Base-by-base conservation (phyloP, 2,888 invertebrate genomes). In the Apamea epomidion region DNA sequence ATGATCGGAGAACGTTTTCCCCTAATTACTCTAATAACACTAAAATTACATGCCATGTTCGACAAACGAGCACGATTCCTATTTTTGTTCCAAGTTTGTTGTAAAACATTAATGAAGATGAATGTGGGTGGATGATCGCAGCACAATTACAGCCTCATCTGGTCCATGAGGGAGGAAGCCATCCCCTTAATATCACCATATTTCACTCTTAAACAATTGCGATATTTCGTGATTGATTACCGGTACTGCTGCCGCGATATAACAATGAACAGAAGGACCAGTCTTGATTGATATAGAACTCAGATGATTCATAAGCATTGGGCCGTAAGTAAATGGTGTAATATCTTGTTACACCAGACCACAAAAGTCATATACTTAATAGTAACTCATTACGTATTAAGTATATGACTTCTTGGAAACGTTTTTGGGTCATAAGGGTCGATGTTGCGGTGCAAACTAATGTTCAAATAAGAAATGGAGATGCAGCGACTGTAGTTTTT, bases 161-260 rank as follows among this genome's bases (percentile, higher is more conserved):
- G 90, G 90, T 83, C 88, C 78, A 58, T 25, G 76, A 78, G 76
- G 75, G 67, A 76, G 77, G 67, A 77, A 69, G 77, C 81, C 77
- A 74, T 81, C 69, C 67, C 70, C 80, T 78, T 89, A 88, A 90
- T 90, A 89, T 90, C 88, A 89, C 89, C 88, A 90, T 91, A 91
- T 91, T 92, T 91, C 89, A 90, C 86, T 90, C 87, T 89, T 87
- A 93, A 93, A 94, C 93, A 94, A 93, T 93, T 88, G 91, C 89
- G 82, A 89, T 90, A 90, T 91, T 89, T 88, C 84, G 92, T 94
- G 94, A 93, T 94, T 92, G 94, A 94, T 94, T 91, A 89, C 91
- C 82, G 78, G 86, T 80, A 85, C 84, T 84, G 86, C 80, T 80
- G n/a, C 67, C 75, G 21, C 37, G 5, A 6, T 21, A 18, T 25